phyloP scores from a whole-genome alignment of 2,888 invertebrate species.

The Lepidocyrtinus sp. region DNA sequence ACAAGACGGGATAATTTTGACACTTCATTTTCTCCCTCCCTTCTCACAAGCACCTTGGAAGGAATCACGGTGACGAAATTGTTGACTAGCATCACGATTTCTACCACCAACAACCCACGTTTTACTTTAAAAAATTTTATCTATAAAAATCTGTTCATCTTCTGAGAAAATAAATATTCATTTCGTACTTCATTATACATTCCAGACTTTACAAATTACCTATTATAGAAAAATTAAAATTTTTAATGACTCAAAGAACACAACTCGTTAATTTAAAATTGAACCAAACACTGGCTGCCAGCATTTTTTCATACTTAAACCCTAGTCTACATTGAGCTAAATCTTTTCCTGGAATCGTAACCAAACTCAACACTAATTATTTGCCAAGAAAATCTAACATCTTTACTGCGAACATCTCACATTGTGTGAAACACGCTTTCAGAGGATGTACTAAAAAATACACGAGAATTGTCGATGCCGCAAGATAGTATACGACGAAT shows the following conservation, averaged over 20 bases:
- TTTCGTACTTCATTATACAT: conserved; percentile 1
- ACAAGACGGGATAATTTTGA: not conserved
- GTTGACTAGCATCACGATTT: conserved; percentile 31
- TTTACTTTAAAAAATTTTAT: too few species aligned
- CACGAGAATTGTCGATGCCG: too few species aligned
- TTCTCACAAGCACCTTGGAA: too few species aligned
- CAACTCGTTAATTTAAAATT: too few species aligned
- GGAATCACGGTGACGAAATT: not conserved
- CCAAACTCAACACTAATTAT: too few species aligned
- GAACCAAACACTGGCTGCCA: not conserved
- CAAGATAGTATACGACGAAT: too few species aligned
- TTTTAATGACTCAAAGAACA: too few species aligned
- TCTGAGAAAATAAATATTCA: not conserved
- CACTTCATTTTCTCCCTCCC: not conserved
- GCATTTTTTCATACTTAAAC: not conserved
- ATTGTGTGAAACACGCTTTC: too few species aligned
- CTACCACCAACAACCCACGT: not conserved
- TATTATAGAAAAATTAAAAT: not conserved
- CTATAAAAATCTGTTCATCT: too few species aligned
- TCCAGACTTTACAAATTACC: not conserved
- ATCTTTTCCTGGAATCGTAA: not conserved
- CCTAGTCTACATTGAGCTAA: not conserved
- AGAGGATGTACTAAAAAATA: too few species aligned
- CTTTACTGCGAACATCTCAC: too few species aligned
- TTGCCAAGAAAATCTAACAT: too few species aligned